Conservation (phyloP, 2,888 invertebrate species). For the Pyralis farinalis region DNA sequence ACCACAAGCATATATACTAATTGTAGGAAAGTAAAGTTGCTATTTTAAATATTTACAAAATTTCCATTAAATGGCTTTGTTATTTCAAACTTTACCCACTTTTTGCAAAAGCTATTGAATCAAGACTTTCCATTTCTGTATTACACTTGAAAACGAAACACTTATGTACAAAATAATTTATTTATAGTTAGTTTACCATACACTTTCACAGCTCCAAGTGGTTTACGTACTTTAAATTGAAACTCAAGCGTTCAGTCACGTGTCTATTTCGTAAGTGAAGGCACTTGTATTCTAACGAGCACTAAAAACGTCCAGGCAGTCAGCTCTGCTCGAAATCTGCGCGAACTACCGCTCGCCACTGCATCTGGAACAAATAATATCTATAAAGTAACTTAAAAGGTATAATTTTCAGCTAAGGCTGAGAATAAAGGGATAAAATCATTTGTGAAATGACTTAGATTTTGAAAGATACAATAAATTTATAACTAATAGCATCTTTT, state of each 20-base stretch:
- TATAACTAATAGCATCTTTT: too few species aligned
- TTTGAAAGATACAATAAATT: too few species aligned
- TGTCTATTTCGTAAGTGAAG: constrained; percentile 41
- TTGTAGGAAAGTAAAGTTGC: too few species aligned
- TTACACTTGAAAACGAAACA: background rate
- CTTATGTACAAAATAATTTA: constrained; percentile 11
- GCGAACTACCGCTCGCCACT: constrained; percentile 44
- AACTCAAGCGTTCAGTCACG: constrained; percentile 14
- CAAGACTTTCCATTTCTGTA: background rate
- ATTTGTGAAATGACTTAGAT: too few species aligned
- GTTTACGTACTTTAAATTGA: constrained; percentile 16
- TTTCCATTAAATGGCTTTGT: too few species aligned
- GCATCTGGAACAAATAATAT: constrained; percentile 57
- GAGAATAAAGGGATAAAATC: too few species aligned
- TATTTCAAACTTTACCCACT: too few species aligned
- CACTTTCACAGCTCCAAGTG: constrained; percentile 21
- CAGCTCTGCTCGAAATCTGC: constrained; percentile 34
- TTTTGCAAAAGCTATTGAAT: too few species aligned
- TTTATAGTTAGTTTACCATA: constrained; percentile 13
- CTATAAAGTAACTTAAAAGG: too few species aligned
- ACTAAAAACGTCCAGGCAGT: constrained; percentile 51
- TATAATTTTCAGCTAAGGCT: too few species aligned
- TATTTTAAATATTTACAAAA: too few species aligned
- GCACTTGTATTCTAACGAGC: constrained; percentile 54
- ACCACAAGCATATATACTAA: too few species aligned